These are phyloP conservation scores for Apocrypta bakeri DNA, from an alignment of 1,140 invertebrate genomes.

Conservation along the genomic window DNA sequence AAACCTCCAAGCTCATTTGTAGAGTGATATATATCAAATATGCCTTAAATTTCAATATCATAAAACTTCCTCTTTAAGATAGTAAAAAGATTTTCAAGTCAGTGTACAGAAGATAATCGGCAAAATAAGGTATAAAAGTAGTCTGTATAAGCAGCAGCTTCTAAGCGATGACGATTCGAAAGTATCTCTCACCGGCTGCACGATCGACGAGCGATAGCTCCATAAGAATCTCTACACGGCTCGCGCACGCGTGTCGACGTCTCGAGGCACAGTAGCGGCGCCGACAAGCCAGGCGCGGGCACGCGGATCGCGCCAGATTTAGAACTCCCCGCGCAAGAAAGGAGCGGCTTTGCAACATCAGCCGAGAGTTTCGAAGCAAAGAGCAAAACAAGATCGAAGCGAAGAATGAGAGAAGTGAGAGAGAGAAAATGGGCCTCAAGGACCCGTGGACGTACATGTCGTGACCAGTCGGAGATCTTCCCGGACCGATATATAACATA, in stretches of 20 bases:
- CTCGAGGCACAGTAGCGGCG: not conserved
- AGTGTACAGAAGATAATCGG: too few relatives aligned
- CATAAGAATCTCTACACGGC: not conserved
- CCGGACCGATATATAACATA: not conserved
- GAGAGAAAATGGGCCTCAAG: constrained; percentile 13
- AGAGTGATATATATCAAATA: too few relatives aligned
- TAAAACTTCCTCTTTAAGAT: too few relatives aligned
- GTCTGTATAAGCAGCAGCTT: too few relatives aligned
- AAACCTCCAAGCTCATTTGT: too few relatives aligned
- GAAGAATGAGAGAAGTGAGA: not conserved
- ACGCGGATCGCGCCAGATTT: constrained; percentile 20
- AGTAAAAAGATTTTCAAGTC: too few relatives aligned
- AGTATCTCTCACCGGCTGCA: not conserved
- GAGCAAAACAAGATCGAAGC: not conserved
- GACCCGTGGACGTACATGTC: constrained; percentile 11
- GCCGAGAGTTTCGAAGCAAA: not conserved
- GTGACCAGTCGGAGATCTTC: constrained; percentile 17
- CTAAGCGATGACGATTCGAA: not conserved
- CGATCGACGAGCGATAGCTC: not conserved
- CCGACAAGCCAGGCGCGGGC: not conserved
- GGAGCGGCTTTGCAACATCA: not conserved
- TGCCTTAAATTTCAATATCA: too few relatives aligned
- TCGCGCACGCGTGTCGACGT: not conserved
- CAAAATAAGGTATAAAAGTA: too few relatives aligned
- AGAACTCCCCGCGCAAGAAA: not conserved